These are phyloP conservation scores for Nebria salina DNA, from an alignment of 2,888 invertebrate species.

Conservation along the genomic window DNA sequence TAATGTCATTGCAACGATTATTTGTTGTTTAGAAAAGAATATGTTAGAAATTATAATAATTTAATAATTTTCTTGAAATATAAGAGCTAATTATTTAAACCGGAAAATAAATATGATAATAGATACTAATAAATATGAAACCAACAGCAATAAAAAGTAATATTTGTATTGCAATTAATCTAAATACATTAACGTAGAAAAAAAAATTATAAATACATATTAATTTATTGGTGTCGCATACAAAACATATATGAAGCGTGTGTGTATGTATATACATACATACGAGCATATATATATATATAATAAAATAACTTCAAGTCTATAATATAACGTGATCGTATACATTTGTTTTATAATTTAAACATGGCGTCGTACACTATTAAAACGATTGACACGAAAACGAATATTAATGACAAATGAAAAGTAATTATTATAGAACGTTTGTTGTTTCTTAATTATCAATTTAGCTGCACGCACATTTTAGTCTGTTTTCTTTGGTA, in stretches of 20 bases:
- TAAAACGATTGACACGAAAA: neutral
- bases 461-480: constrained; percentile 11
- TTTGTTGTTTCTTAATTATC: constrained; percentile 14
- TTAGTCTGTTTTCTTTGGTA: neutral
- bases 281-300: neutral
- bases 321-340: constrained; percentile 5
- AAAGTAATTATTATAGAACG: constrained; percentile 29
- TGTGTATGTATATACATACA: neutral
- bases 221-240: neutral
- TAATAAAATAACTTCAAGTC: constrained; percentile 6
- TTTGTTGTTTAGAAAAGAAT: too few relatives aligned
- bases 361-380: neutral
- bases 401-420: constrained; percentile 21
- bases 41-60: too few relatives aligned
- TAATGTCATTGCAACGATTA: too few relatives aligned
- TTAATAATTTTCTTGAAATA: neutral
- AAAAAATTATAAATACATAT: neutral
- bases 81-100: neutral
- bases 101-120: too few relatives aligned
- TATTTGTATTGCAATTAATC: neutral
- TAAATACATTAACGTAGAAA: neutral
- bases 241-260: neutral
- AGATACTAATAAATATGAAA: neutral
- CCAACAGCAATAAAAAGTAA: neutral
- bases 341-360: constrained; percentile 11